Conservation (phyloP, 2,888 invertebrate species). For the Atherix ibis region DNA sequence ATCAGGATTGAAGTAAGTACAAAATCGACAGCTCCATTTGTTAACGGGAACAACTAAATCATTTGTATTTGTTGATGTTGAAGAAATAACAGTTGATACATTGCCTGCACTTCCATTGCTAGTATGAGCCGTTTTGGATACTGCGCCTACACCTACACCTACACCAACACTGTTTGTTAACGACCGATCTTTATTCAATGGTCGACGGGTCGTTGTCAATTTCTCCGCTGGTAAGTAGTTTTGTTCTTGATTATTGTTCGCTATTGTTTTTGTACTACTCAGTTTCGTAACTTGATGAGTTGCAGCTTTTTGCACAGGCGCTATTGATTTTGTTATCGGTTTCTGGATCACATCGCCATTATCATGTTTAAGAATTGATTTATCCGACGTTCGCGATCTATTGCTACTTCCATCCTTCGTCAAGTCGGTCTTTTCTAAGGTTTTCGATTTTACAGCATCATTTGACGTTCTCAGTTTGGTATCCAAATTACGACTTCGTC, state of each 20-base stretch:
- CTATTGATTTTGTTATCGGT: constrained; percentile 5
- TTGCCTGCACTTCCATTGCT: not conserved
- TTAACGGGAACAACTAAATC: too few relatives aligned
- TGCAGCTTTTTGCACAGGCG: constrained; percentile 10
- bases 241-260: constrained; percentile 1
- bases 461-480: constrained; percentile 9
- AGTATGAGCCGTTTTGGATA: not conserved
- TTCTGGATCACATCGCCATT: constrained; percentile 7
- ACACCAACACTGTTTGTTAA: not conserved
- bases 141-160: not conserved
- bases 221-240: not conserved
- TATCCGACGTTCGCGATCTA: constrained; percentile 4
- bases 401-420: constrained; percentile 3
- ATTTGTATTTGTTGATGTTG: constrained; percentile 19
- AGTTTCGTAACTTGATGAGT: constrained; percentile 1
- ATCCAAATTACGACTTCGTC: constrained; percentile 15
- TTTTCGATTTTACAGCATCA: constrained; percentile 13
- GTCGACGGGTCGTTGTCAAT: not conserved
- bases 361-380: constrained; percentile 8
- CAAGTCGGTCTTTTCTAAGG: constrained; percentile 13
- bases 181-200: not conserved
- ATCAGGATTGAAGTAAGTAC: constrained; percentile 47
- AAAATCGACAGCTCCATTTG: constrained; percentile 49
- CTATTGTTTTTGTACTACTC: constrained; percentile 2
- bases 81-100: constrained; percentile 6